These are phyloP conservation scores for Cyclargus thomasi DNA, from an alignment of 1,140 invertebrate genomes.

Conservation along the genomic window DNA sequence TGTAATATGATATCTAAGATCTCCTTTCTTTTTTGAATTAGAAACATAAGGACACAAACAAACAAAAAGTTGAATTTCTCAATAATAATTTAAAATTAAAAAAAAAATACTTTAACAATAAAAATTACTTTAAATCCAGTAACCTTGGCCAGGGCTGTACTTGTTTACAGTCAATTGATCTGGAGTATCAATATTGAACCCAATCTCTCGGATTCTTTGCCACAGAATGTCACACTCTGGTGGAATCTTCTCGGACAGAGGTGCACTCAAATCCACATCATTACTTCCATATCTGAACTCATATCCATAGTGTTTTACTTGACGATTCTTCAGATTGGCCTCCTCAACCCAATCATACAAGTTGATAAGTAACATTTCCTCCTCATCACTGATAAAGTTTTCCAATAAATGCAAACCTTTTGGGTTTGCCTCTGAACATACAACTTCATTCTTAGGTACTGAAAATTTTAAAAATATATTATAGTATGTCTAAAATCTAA, in stretches of 20 bases:
- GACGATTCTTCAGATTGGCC: conserved; percentile 85
- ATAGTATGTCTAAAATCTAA: conserved; percentile 10
- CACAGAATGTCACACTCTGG: conserved; percentile 79
- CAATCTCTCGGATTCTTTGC: conserved; percentile 75
- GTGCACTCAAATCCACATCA: conserved; percentile 85
- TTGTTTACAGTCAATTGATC: conserved; percentile 96
- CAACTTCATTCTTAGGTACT: conserved; percentile 55
- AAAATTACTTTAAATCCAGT: conserved; percentile 20
- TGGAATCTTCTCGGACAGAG: conserved; percentile 64
- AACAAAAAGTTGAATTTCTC: no score
- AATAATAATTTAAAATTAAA: no score
- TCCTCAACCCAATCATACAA: conserved; percentile 77
- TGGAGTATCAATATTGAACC: conserved; percentile 76
- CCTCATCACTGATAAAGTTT: conserved; percentile 83
- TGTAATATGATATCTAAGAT: background rate
- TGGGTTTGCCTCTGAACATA: conserved; percentile 69
- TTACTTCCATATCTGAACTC: conserved; percentile 94
- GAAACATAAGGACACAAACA: no score
- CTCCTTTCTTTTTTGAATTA: no score
- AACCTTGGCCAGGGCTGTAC: conserved; percentile 94
- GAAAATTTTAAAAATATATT: conserved; percentile 25
- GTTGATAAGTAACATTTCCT: conserved; percentile 81
- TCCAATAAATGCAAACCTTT: conserved; percentile 83
- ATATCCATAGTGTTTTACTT: conserved; percentile 95
- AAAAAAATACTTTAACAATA: background rate